Evolutionary conservation across 2,888 invertebrate species (phyloP).

Genomic region (Crematogaster levior): DNA sequence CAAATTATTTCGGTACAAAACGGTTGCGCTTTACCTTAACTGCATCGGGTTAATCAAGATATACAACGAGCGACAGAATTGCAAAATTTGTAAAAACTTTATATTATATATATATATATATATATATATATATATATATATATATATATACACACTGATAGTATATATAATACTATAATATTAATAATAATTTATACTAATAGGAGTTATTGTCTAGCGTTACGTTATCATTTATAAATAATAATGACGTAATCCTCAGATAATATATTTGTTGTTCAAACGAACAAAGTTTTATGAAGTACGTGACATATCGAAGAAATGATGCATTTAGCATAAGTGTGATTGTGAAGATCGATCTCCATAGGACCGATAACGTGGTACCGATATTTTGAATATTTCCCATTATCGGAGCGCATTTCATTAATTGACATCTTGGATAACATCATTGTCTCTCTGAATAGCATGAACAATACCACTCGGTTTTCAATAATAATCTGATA

Average conservation of each 20-base stretch:
- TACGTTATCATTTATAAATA: not conserved
- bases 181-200: no score
- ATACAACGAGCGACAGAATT: not conserved
- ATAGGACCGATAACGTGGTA: not conserved
- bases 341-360: not conserved
- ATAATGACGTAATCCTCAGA: not conserved
- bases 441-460: not conserved
- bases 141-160: no score
- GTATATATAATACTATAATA: no score
- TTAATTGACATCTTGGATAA: conserved; percentile 24
- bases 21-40: conserved; percentile 14
- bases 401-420: not conserved
- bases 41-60: conserved; percentile 27
- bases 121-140: no score
- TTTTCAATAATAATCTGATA: conserved; percentile 32
- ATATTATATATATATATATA: no score
- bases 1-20: conserved; percentile 46
- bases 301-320: not conserved
- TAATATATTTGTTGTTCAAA: not conserved
- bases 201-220: not conserved
- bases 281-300: not conserved
- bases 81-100: conserved; percentile 15
- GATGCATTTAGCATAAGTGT: not conserved
- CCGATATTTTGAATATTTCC: conserved; percentile 20
- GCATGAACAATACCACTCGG: not conserved